Evolutionary conservation across 2,113 vertebrate species (phyloP).

Genomic region (Antennarius striatus): DNA sequence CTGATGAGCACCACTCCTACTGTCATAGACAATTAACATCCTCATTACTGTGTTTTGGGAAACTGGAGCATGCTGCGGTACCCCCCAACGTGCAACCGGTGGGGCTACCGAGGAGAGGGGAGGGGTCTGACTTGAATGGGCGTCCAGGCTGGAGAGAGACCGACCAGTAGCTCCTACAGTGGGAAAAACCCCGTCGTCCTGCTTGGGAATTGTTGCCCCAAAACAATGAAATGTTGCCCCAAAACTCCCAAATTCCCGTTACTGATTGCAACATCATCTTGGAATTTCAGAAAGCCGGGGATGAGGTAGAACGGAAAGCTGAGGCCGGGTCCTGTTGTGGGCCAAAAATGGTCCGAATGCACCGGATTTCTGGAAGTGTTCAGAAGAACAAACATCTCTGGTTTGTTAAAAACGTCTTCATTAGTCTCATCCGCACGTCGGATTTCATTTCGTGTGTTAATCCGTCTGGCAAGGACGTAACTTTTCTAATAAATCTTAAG

Average conservation of each 20-base stretch:
- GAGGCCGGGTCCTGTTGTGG: constrained; percentile 1
- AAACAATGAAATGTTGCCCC: constrained; percentile 47
- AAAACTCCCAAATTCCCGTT: constrained; percentile 23
- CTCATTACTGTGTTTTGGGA: constrained; percentile 76
- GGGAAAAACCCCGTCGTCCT: constrained; percentile 29
- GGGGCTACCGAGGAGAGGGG: constrained; percentile 49
- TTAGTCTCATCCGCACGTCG: constrained; percentile 7
- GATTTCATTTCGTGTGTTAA: neutral
- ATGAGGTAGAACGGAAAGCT: constrained; percentile 25
- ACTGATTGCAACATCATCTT: constrained; percentile 28
- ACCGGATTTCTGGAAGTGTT: constrained; percentile 7
- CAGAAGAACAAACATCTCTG: neutral
- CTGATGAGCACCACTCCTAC: constrained; percentile 67
- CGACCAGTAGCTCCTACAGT: constrained; percentile 39
- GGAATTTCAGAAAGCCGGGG: constrained; percentile 37
- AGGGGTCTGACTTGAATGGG: constrained; percentile 55
- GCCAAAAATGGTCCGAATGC: too few species aligned
- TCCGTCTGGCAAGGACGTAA: neutral
- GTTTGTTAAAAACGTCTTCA: constrained; percentile 9
- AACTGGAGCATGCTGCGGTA: constrained; percentile 65
- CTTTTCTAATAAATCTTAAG: neutral
- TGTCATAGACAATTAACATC: constrained; percentile 81
- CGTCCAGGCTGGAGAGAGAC: constrained; percentile 40
- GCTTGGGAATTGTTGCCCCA: constrained; percentile 20
- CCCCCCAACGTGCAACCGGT: constrained; percentile 58